Evolutionary conservation across 2,113 vertebrate species (phyloP).

Genomic region (Gobius niger): DNA sequence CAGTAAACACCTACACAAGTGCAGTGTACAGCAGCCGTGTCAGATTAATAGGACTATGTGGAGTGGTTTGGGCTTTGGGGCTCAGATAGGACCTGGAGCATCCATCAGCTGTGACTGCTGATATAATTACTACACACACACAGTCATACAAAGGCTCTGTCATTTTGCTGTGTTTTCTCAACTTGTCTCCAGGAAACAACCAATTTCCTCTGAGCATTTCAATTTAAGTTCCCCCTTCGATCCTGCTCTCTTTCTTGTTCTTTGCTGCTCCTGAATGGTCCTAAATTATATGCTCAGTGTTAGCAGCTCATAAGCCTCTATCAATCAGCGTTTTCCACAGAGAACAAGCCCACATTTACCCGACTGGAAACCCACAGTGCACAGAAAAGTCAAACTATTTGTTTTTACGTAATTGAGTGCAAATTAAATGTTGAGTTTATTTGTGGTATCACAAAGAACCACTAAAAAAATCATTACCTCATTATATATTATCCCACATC

Average conservation of each 20-base stretch:
- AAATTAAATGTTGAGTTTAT: background rate
- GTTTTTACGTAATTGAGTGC: background rate
- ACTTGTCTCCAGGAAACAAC: constrained; percentile 51
- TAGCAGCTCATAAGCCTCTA: constrained; percentile 10
- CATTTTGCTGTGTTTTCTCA: constrained; percentile 36
- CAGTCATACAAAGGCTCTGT: constrained; percentile 26
- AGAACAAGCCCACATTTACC: background rate
- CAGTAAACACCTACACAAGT: background rate
- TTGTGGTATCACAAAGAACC: background rate
- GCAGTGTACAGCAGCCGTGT: constrained; percentile 13
- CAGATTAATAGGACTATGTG: constrained; percentile 42
- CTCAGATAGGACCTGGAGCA: constrained; percentile 54
- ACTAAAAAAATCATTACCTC: background rate
- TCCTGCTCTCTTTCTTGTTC: background rate
- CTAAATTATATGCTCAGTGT: background rate
- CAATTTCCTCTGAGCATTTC: constrained; percentile 55
- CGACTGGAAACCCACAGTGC: background rate
- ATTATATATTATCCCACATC: background rate
- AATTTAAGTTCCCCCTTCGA: constrained; percentile 23
- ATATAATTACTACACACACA: constrained; percentile 58
- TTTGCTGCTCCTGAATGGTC: constrained; percentile 19
- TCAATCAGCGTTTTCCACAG: constrained; percentile 6
- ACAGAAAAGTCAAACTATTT: background rate
- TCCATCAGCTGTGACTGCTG: constrained; percentile 58
- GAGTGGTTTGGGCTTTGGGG: constrained; percentile 32